These are phyloP conservation scores for Zoanthus sansibaricus DNA, from an alignment of 92 coral and sea anemone species.

Conservation along the genomic window DNA sequence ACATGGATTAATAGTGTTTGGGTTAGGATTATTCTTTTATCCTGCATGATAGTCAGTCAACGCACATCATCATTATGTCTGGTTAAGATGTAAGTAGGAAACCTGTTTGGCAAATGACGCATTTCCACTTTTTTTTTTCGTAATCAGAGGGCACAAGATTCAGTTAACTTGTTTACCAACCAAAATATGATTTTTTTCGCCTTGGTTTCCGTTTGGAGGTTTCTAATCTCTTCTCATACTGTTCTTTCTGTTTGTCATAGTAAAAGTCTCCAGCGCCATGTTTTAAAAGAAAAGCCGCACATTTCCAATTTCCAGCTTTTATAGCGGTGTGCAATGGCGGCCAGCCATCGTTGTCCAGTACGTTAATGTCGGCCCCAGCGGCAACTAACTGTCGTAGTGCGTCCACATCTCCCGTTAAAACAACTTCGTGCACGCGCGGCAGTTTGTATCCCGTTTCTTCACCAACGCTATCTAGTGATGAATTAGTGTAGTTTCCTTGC, in stretches of 20 bases:
- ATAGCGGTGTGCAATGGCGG: constrained; percentile 88
- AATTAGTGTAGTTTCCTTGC: background rate
- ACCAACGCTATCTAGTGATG: constrained; percentile 25
- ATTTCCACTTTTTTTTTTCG: background rate
- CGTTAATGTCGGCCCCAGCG: constrained; percentile 81
- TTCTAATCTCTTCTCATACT: constrained; percentile 73
- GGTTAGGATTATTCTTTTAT: background rate
- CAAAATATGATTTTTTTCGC: constrained; percentile 66
- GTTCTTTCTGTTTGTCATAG: constrained; percentile 81
- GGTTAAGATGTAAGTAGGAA: background rate
- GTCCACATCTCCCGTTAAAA: constrained; percentile 71
- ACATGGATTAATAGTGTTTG: background rate
- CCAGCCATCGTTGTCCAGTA: constrained; percentile 81
- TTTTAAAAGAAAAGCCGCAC: constrained; percentile 79
- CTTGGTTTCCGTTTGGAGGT: constrained; percentile 56
- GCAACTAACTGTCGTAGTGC: constrained; percentile 66
- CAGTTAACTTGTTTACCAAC: background rate
- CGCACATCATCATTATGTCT: background rate
- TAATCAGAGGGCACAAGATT: background rate
- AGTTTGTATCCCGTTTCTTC: constrained; percentile 26
- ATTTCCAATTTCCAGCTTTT: constrained; percentile 72
- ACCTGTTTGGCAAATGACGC: background rate
- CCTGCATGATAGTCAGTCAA: background rate
- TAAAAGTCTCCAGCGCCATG: constrained; percentile 89
- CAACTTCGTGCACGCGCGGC: constrained; percentile 73